A percentile compares a stretch with the other conserved stretches of the same genome.
Conservation (phyloP, 64 coral and sea anemone species). For the Montipora foliosa region DNA sequence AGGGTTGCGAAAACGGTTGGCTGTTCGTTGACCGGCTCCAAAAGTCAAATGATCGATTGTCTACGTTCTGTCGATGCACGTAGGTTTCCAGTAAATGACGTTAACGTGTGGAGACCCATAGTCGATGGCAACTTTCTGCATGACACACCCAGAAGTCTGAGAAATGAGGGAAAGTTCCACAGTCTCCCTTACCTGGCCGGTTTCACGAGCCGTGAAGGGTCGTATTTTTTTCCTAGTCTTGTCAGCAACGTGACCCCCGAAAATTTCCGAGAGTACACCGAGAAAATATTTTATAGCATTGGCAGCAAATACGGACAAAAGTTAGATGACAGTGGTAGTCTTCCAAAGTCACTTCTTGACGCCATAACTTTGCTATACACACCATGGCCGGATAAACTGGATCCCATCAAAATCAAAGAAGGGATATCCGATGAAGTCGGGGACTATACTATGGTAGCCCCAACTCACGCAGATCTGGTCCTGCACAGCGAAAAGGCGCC, state of each 20-base stretch:
- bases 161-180: slow-evolving; percentile 62
- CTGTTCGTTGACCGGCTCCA: background rate
- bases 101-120: slow-evolving; percentile 75
- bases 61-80: slow-evolving; percentile 22
- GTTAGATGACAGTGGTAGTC: background rate
- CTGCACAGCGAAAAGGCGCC: slow-evolving; percentile 56
- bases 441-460: slow-evolving; percentile 71
- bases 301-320: slow-evolving; percentile 41
- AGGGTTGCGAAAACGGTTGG: slow-evolving; percentile 14
- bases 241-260: background rate
- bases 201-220: slow-evolving; percentile 74
- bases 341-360: slow-evolving; percentile 19
- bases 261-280: slow-evolving; percentile 11
- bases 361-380: slow-evolving; percentile 62
- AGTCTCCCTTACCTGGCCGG: slow-evolving; percentile 71
- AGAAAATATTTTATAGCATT: slow-evolving; percentile 2
- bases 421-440: slow-evolving; percentile 54
- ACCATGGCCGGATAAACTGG: slow-evolving; percentile 60
- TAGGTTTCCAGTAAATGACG: slow-evolving; percentile 14
- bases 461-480: slow-evolving; percentile 45
- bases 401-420: slow-evolving; percentile 1
- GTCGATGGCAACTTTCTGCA: slow-evolving; percentile 70
- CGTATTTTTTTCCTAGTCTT: slow-evolving; percentile 46
- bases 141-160: slow-evolving; percentile 67
- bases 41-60: slow-evolving; percentile 36